A percentile compares a stretch with the other conserved stretches of the same genome.
These are phyloP conservation scores for Brachypodius melanocephalos DNA, from an alignment of 2,113 vertebrate genomes.

Conservation along the genomic window DNA sequence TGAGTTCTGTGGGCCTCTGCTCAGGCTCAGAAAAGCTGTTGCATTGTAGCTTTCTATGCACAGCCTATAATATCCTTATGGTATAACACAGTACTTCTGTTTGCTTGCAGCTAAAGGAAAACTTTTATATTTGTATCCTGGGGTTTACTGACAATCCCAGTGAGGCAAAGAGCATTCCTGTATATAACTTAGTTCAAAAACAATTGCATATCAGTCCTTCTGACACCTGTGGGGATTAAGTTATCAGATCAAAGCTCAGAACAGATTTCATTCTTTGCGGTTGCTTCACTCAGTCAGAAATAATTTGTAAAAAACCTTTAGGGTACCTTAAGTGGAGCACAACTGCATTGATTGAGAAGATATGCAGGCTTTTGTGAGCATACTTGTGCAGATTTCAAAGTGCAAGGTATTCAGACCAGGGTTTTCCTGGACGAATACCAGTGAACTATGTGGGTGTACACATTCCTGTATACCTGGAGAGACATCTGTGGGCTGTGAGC, in stretches of 20 bases:
- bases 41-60: background rate
- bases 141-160: background rate
- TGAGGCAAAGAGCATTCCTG: background rate
- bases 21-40: background rate
- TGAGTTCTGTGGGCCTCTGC: background rate
- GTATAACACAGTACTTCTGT: background rate
- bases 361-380: background rate
- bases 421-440: background rate
- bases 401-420: background rate
- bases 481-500: background rate
- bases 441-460: background rate
- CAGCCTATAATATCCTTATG: background rate
- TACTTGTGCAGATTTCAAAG: slow-evolving; percentile 37
- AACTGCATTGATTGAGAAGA: slow-evolving; percentile 25
- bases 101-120: background rate
- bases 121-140: background rate
- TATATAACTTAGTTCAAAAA: background rate
- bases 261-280: background rate
- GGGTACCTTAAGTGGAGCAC: background rate
- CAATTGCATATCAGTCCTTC: background rate
- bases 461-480: background rate
- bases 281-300: slow-evolving; percentile 29
- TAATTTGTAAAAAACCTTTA: slow-evolving; percentile 22
- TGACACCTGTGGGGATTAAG: slow-evolving; percentile 9
- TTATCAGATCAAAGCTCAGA: slow-evolving; percentile 5